Evolutionary conservation across 2,113 vertebrate genomes (phyloP).

Genomic region (Plecturocebus donacophilus): DNA sequence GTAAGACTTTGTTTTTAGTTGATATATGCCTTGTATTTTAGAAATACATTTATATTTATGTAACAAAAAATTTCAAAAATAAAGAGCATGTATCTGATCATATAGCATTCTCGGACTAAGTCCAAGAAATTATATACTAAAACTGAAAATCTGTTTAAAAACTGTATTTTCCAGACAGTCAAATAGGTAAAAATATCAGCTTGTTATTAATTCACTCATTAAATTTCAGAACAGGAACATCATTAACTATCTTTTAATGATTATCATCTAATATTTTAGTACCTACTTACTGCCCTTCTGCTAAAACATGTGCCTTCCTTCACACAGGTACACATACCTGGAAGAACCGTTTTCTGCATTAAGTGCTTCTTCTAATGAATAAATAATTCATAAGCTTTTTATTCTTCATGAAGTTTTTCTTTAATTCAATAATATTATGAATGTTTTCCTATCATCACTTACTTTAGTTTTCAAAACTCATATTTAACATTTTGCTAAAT

Average conservation of each 20-base stretch:
- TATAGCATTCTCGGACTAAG: constrained; percentile 29
- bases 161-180: neutral
- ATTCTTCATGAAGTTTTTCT: neutral
- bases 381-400: neutral
- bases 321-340: neutral
- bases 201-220: neutral
- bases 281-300: neutral
- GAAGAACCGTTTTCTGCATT: neutral
- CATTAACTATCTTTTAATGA: neutral
- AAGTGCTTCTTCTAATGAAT: neutral
- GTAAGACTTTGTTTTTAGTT: neutral
- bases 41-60: neutral
- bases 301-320: neutral
- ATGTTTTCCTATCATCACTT: constrained; percentile 18
- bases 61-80: neutral
- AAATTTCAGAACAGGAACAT: neutral
- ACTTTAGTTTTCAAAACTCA: constrained; percentile 33
- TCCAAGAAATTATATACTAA: constrained; percentile 47
- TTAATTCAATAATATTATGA: neutral
- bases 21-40: neutral
- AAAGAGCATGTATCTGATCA: neutral
- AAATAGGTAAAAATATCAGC: constrained; percentile 21
- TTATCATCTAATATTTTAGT: neutral
- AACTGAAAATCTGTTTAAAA: constrained; percentile 25
- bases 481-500: neutral